Base-by-base conservation (phyloP, 2,888 invertebrate species). In the Epinotia brunnichana region DNA sequence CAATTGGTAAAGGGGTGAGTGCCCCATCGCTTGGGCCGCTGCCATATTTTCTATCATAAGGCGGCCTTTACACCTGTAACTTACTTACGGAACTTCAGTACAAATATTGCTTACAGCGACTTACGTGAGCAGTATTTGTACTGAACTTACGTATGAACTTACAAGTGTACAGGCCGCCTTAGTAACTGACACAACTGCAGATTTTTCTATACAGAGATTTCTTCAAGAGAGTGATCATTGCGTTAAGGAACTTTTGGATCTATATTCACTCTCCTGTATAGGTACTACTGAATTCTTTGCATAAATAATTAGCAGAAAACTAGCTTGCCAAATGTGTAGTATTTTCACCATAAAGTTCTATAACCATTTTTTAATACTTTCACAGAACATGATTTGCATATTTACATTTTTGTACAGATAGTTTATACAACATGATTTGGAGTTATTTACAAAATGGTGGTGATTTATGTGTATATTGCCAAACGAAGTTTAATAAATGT, bases 391-490 rank as follows among this genome's bases (percentile, higher is more conserved):
- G 54, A 56, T 66, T 64, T 15, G 39, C 41, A 24, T 66, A 66
- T 66, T 39, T 66, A 66, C 24, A 66, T 17, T 66, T 39, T 56
- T 59, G n/a, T 68, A 19, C 35, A 59, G 29, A 59, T 66, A 1
- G 39, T 54, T 10, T 56, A 62, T 56, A 72, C 53, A 67, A 61
- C 57, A 67, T 53, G 53, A 53, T 54, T 39, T 4, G 39, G n/a
- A 39, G 10, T 56, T 66, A 66, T 66, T 56, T 66, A 66, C 66
- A 66, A 54, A n/a, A 66, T 54, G 64, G 35, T 2, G n/a, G 54
- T 54, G 54, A 66, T 41, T 53, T 19, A 5, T 21, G 48, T 62
- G 39, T 7, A 10, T 2, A 17, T 19, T 24, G 21, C n/a, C 64
- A 39, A 54, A 21, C 35, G 15, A 24, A 4, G 15, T 44, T 56